Percentiles rank a stretch among this genome's conserved stretches.
Evolutionary conservation across 2,888 invertebrate species (phyloP).

Genomic region (Formica aserva): DNA sequence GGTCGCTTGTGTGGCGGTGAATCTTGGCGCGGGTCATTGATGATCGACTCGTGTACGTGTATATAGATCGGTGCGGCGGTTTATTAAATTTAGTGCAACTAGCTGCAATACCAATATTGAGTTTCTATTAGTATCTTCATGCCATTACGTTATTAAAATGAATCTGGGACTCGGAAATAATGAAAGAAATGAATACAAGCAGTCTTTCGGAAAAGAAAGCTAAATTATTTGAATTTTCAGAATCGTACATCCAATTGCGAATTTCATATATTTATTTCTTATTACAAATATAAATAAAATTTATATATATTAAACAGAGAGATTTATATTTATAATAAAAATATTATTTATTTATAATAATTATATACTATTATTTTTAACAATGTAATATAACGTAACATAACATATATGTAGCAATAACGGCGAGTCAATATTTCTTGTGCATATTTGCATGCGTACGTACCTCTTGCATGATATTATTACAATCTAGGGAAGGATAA

Average conservation of each 20-base stretch:
- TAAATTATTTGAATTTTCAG: not conserved
- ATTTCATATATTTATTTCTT: not conserved
- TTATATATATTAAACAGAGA: not conserved
- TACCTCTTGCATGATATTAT: not conserved
- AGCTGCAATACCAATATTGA: not conserved
- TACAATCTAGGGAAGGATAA: not conserved
- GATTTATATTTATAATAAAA: not conserved
- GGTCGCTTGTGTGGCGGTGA: constrained; percentile 64
- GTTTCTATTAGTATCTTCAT: not conserved
- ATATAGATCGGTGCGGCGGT: not conserved
- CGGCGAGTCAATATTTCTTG: constrained; percentile 3
- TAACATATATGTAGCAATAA: not conserved
- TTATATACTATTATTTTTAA: not conserved
- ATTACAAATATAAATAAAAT: not conserved
- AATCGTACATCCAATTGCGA: not conserved
- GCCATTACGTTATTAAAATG: not conserved
- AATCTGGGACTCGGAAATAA: not conserved
- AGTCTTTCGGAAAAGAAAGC: not conserved
- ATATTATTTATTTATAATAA: not conserved
- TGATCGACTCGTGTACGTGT: not conserved
- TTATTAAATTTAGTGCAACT: constrained; percentile 43
- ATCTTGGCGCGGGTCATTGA: constrained; percentile 42
- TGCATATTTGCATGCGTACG: not conserved
- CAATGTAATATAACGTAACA: not conserved
- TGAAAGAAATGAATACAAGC: not conserved